These are phyloP conservation scores for Rhinophrynus dorsalis DNA, from an alignment of 2,797 vertebrate genomes.

Conservation along the genomic window DNA sequence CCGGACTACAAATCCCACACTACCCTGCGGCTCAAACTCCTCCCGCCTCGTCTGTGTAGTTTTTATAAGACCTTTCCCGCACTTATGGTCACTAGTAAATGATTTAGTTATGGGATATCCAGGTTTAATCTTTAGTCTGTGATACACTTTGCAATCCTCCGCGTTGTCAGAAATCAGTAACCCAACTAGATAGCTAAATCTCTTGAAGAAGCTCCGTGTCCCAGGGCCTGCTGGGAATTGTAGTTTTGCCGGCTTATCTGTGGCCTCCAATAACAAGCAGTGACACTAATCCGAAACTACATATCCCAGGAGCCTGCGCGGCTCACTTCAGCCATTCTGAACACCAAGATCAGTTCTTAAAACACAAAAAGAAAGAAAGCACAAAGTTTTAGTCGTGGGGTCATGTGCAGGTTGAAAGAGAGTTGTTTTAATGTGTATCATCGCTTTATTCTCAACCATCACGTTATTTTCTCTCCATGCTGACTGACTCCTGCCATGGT, in stretches of 20 bases:
- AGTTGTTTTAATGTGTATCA: too few relatives aligned
- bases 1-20: neutral
- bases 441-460: neutral
- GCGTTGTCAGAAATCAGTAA: too few relatives aligned
- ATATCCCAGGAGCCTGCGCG: neutral
- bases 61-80: too few relatives aligned
- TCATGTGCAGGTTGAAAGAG: too few relatives aligned
- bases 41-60: neutral
- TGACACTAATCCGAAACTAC: neutral
- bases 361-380: constrained; percentile 6
- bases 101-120: too few relatives aligned
- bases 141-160: too few relatives aligned
- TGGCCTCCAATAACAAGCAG: neutral
- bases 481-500: neutral
- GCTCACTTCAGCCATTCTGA: constrained; percentile 8
- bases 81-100: too few relatives aligned
- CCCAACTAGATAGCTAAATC: neutral
- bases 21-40: neutral
- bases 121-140: too few relatives aligned
- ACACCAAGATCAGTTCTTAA: neutral
- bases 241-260: neutral
- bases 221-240: constrained; percentile 15
- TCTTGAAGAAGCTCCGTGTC: neutral
- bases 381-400: constrained; percentile 19
- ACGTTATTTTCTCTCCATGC: neutral